These are phyloP conservation scores for Drosophila kikkawai DNA, from an alignment of 1,140 invertebrate genomes.

Conservation along the genomic window DNA sequence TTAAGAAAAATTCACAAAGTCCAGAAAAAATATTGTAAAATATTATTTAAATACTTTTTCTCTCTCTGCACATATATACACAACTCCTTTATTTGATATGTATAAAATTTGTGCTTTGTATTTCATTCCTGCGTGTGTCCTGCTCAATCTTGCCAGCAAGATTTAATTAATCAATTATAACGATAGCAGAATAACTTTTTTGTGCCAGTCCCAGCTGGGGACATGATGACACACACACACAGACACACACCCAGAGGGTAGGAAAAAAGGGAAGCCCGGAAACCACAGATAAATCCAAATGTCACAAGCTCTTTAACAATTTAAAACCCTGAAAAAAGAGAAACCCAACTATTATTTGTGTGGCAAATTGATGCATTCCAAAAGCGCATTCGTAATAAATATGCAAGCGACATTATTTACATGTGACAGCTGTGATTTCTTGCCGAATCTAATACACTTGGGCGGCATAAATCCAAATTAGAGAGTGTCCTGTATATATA, in stretches of 20 bases:
- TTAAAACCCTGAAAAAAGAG: conserved; percentile 55
- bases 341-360: conserved; percentile 24
- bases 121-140: conserved; percentile 31
- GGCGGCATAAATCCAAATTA: conserved; percentile 48
- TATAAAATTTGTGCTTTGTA: conserved; percentile 24
- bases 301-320: conserved; percentile 74
- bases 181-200: conserved; percentile 68
- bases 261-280: conserved; percentile 16
- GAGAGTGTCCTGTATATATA: conserved; percentile 15
- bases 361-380: conserved; percentile 55
- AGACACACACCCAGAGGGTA: background rate
- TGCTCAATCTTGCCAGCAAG: conserved; percentile 49
- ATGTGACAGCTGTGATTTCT: conserved; percentile 47
- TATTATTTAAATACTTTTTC: background rate
- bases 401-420: conserved; percentile 47
- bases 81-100: background rate
- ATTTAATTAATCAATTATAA: conserved; percentile 83
- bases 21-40: too few relatives aligned
- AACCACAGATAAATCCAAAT: conserved; percentile 71
- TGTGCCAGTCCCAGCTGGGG: conserved; percentile 36
- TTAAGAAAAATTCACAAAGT: background rate
- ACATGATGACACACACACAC: conserved; percentile 6
- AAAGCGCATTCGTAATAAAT: conserved; percentile 48
- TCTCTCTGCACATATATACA: background rate
- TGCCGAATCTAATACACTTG: conserved; percentile 35